Conservation (phyloP, 2,888 invertebrate species). For the Xylota sylvarum region DNA sequence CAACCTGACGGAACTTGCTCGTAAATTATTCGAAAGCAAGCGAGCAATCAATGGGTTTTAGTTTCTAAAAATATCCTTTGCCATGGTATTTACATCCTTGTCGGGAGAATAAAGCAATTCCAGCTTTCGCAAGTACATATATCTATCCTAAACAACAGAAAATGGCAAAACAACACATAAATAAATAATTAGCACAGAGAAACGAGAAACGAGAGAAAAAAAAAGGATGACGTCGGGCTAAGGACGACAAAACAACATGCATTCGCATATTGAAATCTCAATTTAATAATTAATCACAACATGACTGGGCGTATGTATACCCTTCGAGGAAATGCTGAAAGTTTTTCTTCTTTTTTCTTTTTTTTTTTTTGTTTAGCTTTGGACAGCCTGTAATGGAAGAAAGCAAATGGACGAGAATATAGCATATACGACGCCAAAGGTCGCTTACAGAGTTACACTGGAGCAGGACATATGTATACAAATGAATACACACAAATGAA, state of each 20-base stretch:
- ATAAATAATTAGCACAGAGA: slow-evolving; percentile 25
- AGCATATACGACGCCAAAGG: slow-evolving; percentile 29
- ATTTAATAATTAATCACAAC: slow-evolving; percentile 55
- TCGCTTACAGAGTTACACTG: slow-evolving; percentile 26
- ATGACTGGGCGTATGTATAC: slow-evolving; percentile 14
- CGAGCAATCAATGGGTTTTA: slow-evolving; percentile 17
- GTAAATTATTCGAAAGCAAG: slow-evolving; percentile 14
- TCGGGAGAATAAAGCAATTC: slow-evolving; percentile 33
- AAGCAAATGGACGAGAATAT: slow-evolving; percentile 8
- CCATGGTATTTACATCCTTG: slow-evolving; percentile 14
- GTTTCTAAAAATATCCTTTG: slow-evolving; percentile 25
- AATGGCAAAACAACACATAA: slow-evolving; percentile 25
- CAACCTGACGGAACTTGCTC: background rate
- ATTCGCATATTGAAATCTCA: slow-evolving; percentile 52
- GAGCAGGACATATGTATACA: background rate
- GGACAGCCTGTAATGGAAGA: background rate
- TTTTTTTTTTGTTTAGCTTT: background rate
- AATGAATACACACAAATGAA: slow-evolving; percentile 18
- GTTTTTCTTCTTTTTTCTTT: background rate
- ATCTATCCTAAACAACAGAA: slow-evolving; percentile 9
- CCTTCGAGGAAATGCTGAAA: slow-evolving; percentile 13
- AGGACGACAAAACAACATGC: slow-evolving; percentile 14
- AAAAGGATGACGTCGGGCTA: slow-evolving; percentile 4
- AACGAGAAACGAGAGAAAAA: no score
- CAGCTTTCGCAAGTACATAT: slow-evolving; percentile 24